phyloP scores from a whole-genome alignment of 1,140 invertebrate genomes.

The Sarcophaga bullata region DNA sequence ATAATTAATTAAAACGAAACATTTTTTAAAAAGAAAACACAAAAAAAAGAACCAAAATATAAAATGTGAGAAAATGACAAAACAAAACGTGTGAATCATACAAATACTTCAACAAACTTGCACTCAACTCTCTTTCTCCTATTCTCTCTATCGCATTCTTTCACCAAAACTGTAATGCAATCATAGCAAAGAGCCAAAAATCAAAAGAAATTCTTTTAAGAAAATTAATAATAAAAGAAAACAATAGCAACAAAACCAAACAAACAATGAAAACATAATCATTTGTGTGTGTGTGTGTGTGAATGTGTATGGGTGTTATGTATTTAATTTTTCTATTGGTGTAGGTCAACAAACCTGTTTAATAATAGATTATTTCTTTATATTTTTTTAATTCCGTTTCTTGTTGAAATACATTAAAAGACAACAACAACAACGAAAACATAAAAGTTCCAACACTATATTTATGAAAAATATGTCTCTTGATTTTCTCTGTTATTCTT shows the following conservation, averaged over 20 bases:
- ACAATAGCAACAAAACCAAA: slow-evolving; percentile 16
- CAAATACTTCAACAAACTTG: neutral
- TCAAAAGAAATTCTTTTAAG: neutral
- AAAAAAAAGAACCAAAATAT: no score
- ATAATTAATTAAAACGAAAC: neutral
- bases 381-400: neutral
- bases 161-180: neutral
- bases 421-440: neutral
- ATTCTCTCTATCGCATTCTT: no score
- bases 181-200: neutral
- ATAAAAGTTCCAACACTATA: neutral
- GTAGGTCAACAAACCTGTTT: slow-evolving; percentile 18
- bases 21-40: neutral
- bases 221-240: neutral
- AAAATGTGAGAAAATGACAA: neutral
- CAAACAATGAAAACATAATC: slow-evolving; percentile 11
- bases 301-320: neutral
- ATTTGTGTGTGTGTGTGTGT: neutral
- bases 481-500: neutral
- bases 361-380: neutral
- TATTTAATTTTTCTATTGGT: slow-evolving; percentile 1
- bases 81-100: slow-evolving; percentile 12
- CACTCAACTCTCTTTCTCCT: no score
- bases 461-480: neutral
- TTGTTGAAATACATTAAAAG: neutral